Conservation (phyloP, 2,113 vertebrate species). For the Copsychus sechellarum region DNA sequence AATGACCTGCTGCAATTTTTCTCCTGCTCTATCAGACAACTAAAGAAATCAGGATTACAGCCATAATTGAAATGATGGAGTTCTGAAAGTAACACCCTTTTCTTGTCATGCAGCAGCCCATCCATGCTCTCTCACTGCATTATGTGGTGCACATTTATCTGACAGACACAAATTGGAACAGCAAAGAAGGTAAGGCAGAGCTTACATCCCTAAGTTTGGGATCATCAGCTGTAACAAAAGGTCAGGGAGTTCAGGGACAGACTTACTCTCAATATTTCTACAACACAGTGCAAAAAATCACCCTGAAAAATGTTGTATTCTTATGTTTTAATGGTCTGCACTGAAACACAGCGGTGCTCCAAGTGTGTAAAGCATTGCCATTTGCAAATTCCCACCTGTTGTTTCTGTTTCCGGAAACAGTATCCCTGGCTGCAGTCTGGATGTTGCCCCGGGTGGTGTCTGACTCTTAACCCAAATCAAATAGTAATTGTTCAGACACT, state of each 20-base stretch:
- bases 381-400: constrained; percentile 33
- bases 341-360: neutral
- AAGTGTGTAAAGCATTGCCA: neutral
- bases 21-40: neutral
- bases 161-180: neutral
- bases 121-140: neutral
- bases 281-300: neutral
- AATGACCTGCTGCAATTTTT: neutral
- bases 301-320: neutral
- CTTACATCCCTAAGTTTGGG: neutral
- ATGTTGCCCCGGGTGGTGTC: constrained; percentile 51
- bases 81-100: neutral
- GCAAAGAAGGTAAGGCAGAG: neutral
- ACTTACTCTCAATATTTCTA: neutral
- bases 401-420: neutral
- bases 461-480: constrained; percentile 60
- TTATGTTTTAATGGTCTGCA: neutral
- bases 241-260: rapidly evolving
- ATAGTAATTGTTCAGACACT: constrained; percentile 7
- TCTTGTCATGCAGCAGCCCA: neutral
- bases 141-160: neutral
- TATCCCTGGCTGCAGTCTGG: neutral
- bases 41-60: neutral
- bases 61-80: neutral
- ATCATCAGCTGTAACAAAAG: neutral